These are phyloP conservation scores for Phenganax marumi DNA, from an alignment of 92 coral and sea anemone genomes.

Conservation along the genomic window DNA sequence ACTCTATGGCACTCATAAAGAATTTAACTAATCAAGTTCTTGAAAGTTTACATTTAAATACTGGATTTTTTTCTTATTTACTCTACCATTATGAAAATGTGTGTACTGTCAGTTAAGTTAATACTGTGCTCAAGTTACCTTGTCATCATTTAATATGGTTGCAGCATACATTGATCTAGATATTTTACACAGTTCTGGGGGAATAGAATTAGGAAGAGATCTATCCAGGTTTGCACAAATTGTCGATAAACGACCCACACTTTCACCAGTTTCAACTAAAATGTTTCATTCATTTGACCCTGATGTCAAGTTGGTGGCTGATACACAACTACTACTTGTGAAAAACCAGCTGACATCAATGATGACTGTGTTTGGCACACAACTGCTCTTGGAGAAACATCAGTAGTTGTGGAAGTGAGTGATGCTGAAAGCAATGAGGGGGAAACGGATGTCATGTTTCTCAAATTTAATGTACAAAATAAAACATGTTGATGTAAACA, in stretches of 20 bases:
- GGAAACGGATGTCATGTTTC: slow-evolving; percentile 4
- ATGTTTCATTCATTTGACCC: neutral
- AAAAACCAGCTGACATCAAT: neutral
- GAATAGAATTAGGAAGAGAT: neutral
- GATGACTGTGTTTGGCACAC: neutral
- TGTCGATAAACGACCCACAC: neutral
- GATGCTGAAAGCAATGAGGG: too few relatives aligned
- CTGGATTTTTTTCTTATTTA: too few relatives aligned
- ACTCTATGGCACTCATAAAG: too few relatives aligned
- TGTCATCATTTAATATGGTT: slow-evolving; percentile 4
- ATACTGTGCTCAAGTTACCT: too few relatives aligned
- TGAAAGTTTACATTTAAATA: too few relatives aligned
- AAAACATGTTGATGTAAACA: slow-evolving; percentile 42
- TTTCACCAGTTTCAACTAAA: neutral
- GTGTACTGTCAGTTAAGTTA: too few relatives aligned
- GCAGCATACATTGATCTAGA: slow-evolving; percentile 26
- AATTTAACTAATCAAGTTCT: too few relatives aligned
- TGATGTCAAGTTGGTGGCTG: too few relatives aligned
- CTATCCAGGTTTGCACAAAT: neutral
- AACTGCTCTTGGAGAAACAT: too few relatives aligned
- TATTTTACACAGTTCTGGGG: neutral
- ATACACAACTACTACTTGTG: neutral
- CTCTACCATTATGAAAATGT: too few relatives aligned
- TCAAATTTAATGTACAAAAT: slow-evolving; percentile 15
- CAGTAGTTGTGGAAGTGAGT: too few relatives aligned